A percentile compares a stretch with the other conserved stretches of the same genome.
Conservation (phyloP, 2,113 vertebrate genomes). For the Dipodomys spectabilis region DNA sequence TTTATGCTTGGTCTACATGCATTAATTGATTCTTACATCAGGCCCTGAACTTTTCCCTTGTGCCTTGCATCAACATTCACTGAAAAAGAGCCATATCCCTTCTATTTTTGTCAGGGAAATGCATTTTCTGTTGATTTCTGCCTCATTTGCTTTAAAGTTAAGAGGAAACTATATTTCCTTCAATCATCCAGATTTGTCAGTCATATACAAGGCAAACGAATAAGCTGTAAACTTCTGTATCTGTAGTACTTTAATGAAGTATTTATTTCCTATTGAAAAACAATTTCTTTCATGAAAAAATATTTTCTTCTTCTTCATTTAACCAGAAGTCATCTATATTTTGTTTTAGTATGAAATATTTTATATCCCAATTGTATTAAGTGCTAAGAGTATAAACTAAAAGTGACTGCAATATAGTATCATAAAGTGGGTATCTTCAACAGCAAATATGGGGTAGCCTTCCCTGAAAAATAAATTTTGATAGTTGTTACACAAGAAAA, state of each 20-base stretch:
- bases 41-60: constrained; percentile 16
- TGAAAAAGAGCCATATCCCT: constrained; percentile 43
- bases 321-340: background rate
- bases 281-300: background rate
- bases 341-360: constrained; percentile 24
- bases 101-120: background rate
- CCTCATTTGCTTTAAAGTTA: background rate
- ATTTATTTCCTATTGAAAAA: constrained; percentile 23
- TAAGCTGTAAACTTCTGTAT: background rate
- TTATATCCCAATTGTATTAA: background rate
- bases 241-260: background rate
- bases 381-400: background rate
- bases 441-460: background rate
- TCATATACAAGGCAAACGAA: background rate
- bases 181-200: background rate
- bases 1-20: constrained; percentile 32
- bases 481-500: no score
- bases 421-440: background rate
- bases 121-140: constrained; percentile 10
- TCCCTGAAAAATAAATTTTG: no score
- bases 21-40: constrained; percentile 68
- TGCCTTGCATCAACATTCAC: background rate
- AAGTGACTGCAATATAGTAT: background rate
- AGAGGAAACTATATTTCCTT: background rate
- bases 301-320: background rate